A percentile compares a stretch with the other conserved stretches of the same genome.
Conservation (phyloP, 2,888 invertebrate species). For the Agrotis segetum region DNA sequence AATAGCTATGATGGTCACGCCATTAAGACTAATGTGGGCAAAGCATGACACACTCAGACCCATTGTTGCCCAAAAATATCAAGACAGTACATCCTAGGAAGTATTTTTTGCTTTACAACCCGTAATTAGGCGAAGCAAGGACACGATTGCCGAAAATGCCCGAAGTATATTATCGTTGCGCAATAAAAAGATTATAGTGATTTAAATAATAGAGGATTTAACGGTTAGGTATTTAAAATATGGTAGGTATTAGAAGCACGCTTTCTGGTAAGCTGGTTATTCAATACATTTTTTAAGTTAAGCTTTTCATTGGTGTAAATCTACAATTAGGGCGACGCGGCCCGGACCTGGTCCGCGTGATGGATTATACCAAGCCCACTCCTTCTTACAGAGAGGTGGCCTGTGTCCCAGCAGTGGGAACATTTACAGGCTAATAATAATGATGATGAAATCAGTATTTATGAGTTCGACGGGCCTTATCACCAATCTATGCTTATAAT, state of each 20-base stretch:
- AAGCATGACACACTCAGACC: constrained; percentile 74
- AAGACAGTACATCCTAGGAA: constrained; percentile 70
- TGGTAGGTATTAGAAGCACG: constrained; percentile 27
- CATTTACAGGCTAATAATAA: no score
- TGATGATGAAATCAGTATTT: no score
- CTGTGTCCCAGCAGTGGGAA: no score
- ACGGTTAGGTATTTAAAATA: constrained; percentile 10
- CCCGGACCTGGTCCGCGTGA: no score
- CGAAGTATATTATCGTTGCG: constrained; percentile 26
- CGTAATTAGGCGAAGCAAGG: constrained; percentile 68
- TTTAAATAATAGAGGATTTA: constrained; percentile 30
- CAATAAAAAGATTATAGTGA: constrained; percentile 19
- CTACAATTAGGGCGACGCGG: no score
- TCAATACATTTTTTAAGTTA: constrained; percentile 17
- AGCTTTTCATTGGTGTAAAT: background rate
- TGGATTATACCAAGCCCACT: no score
- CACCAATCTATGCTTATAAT: no score
- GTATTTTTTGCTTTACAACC: constrained; percentile 66
- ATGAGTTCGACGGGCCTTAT: no score
- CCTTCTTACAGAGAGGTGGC: no score
- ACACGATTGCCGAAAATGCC: constrained; percentile 42
- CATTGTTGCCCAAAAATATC: constrained; percentile 76
- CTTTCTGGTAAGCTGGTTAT: constrained; percentile 34
- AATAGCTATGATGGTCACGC: constrained; percentile 80
- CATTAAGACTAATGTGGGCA: constrained; percentile 79